Percentiles rank a stretch among this genome's conserved stretches.
phyloP scores from a whole-genome alignment of 2,797 vertebrate genomes.

The Podargus strigoides region DNA sequence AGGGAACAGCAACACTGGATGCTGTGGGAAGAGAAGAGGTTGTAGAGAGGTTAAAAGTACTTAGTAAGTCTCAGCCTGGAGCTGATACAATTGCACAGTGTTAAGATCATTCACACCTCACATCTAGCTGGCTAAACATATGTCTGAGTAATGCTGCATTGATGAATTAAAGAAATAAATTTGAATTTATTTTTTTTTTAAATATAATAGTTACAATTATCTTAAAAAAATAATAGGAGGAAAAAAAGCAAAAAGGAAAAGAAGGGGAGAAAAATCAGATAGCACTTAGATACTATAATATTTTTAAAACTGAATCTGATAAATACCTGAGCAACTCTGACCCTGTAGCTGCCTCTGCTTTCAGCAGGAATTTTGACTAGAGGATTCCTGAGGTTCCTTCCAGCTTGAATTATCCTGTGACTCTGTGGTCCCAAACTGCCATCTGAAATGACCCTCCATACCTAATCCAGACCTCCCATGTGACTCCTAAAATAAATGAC shows the following conservation, averaged over 20 bases:
- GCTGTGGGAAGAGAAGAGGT: background rate
- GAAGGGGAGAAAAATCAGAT: background rate
- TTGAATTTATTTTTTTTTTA: too few relatives aligned
- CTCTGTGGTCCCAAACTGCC: background rate
- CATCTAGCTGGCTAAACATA: background rate
- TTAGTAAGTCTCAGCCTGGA: background rate
- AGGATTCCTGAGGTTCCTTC: background rate
- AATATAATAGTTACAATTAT: too few relatives aligned
- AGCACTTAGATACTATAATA: background rate
- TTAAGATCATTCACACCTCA: background rate
- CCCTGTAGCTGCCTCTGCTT: fast-evolving
- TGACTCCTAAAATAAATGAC: background rate
- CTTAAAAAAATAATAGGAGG: too few relatives aligned
- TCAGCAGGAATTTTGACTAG: background rate
- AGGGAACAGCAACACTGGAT: background rate
- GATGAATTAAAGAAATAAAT: background rate
- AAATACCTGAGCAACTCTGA: background rate
- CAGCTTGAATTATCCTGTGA: background rate
- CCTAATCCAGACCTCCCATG: background rate
- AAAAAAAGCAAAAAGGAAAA: background rate
- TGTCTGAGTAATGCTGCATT: too few relatives aligned
- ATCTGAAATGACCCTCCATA: background rate
- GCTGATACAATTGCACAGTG: background rate
- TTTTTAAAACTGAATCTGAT: background rate
- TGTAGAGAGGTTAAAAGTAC: background rate